Percentiles rank a stretch among this genome's conserved stretches.
Evolutionary conservation across 1,140 invertebrate species (phyloP).

Genomic region (Penaeus chinensis): DNA sequence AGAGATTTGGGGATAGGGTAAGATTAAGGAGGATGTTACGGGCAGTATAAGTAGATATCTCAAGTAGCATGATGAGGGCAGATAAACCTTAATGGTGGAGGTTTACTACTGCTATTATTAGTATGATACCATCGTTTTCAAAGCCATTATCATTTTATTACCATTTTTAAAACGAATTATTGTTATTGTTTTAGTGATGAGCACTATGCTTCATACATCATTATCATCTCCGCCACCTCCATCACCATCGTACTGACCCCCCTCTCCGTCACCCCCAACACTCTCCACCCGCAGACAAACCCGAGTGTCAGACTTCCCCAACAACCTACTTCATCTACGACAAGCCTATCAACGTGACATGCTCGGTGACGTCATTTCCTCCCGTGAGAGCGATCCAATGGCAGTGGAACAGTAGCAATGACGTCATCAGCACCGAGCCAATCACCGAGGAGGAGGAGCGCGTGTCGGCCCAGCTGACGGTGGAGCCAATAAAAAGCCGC

Average conservation of each 20-base stretch:
- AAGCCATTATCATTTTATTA: too few species aligned
- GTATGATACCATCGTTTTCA: too few species aligned
- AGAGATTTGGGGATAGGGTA: too few species aligned
- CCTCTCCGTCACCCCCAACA: background rate
- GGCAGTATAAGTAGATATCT: too few species aligned
- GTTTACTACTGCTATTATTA: too few species aligned
- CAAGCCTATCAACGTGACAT: conserved; percentile 12
- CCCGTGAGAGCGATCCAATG: background rate
- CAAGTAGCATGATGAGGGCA: too few species aligned
- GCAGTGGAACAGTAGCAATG: conserved; percentile 5
- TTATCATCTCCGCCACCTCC: too few species aligned
- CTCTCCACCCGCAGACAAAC: background rate
- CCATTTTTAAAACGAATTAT: too few species aligned
- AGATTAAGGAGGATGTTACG: too few species aligned
- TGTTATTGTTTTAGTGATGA: too few species aligned
- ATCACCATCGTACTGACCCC: background rate
- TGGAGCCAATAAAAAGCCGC: background rate
- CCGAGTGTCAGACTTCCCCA: conserved; percentile 8
- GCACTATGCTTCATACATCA: too few species aligned
- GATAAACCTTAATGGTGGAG: too few species aligned
- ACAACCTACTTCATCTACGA: conserved; percentile 12
- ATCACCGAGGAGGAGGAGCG: background rate
- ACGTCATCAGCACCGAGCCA: conserved; percentile 16
- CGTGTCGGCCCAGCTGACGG: background rate
- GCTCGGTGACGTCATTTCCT: background rate